Conservation (phyloP, 2,888 invertebrate genomes). For the Diarsia brunnea region DNA sequence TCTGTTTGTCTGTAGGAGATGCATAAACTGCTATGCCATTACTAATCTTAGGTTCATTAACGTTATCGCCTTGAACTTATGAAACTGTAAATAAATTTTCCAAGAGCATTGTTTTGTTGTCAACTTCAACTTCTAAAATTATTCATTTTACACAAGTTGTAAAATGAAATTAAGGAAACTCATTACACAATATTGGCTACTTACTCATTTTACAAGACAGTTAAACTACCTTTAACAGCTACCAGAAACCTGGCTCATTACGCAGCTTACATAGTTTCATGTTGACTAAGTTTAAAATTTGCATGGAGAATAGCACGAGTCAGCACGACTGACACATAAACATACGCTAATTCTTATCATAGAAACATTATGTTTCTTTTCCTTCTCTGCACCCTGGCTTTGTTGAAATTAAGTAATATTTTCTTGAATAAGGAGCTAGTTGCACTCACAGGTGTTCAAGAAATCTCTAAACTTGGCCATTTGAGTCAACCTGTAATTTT, state of each 20-base stretch:
- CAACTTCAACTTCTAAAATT: neutral
- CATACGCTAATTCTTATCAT: conserved; percentile 47
- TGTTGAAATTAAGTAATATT: conserved; percentile 9
- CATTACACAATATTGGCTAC: conserved; percentile 12
- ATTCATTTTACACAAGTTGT: neutral
- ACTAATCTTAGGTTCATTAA: neutral
- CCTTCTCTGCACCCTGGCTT: conserved; percentile 5
- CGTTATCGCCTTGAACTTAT: neutral
- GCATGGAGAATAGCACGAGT: conserved; percentile 51
- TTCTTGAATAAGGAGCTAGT: conserved; percentile 3
- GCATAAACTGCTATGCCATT: neutral
- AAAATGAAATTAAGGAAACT: conserved; percentile 22
- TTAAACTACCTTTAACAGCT: conserved; percentile 14
- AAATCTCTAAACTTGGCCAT: conserved; percentile 17
- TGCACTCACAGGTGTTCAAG: conserved; percentile 5
- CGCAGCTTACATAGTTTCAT: conserved; percentile 39
- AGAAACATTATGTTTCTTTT: conserved; percentile 24
- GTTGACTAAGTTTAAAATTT: conserved; percentile 56
- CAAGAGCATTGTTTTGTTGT: neutral
- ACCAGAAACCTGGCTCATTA: conserved; percentile 47
- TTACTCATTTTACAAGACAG: conserved; percentile 12
- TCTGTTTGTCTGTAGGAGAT: neutral
- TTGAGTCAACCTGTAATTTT: conserved; percentile 27
- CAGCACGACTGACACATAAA: conserved; percentile 49
- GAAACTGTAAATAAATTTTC: neutral